Percentiles rank a stretch among this genome's conserved stretches.
These are phyloP conservation scores for Cantharis rustica DNA, from an alignment of 2,888 invertebrate genomes.

Conservation along the genomic window DNA sequence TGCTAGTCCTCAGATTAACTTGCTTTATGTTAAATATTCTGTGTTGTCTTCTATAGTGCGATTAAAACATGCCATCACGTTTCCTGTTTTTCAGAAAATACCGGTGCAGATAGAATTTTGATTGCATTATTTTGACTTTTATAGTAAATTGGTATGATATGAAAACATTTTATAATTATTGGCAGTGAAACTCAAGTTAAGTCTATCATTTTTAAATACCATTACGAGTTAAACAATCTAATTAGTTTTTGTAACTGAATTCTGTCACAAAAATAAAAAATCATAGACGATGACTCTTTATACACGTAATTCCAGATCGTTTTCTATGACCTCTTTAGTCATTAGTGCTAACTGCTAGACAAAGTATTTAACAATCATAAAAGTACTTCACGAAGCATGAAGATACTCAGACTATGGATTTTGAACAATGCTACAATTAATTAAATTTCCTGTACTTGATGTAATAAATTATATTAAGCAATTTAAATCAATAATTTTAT, in stretches of 20 bases:
- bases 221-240: too few species aligned
- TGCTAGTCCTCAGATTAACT: too few species aligned
- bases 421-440: neutral
- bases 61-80: too few species aligned
- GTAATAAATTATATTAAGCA: neutral
- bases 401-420: neutral
- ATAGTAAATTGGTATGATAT: too few species aligned
- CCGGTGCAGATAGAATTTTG: too few species aligned
- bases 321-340: neutral
- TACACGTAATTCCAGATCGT: neutral
- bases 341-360: neutral
- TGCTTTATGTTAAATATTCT: too few species aligned
- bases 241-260: neutral
- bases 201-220: too few species aligned
- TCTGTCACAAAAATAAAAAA: neutral
- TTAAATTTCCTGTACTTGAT: neutral
- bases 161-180: too few species aligned
- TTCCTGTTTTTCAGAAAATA: too few species aligned
- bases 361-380: neutral
- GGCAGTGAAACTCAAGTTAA: too few species aligned
- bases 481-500: neutral
- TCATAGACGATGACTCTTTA: neutral
- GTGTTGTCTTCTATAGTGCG: too few species aligned
- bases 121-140: too few species aligned
- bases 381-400: neutral